A percentile compares a stretch with the other conserved stretches of the same genome.
Conservation (phyloP, 2,797 vertebrate genomes). For the Mormyrops attenuatus region DNA sequence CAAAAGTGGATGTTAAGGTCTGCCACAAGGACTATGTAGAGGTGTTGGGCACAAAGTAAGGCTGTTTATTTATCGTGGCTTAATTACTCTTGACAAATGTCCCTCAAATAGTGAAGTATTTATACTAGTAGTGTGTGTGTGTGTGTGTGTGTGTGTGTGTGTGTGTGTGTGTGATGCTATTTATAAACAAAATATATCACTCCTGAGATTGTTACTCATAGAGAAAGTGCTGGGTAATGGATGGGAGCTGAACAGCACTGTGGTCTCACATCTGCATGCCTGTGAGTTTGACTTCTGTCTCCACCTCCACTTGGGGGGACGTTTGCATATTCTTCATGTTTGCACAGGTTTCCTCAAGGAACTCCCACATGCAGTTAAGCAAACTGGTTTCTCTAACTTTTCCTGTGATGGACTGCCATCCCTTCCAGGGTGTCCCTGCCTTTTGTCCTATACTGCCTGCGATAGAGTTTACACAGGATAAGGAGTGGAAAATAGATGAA, state of each 20-base stretch:
- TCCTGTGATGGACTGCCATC: background rate
- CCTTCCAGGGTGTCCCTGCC: background rate
- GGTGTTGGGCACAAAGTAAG: constrained; percentile 58
- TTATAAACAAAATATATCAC: background rate
- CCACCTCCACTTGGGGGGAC: background rate
- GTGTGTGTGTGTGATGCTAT: background rate
- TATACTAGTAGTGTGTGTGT: background rate
- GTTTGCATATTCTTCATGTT: background rate
- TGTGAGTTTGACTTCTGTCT: background rate
- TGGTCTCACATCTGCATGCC: background rate
- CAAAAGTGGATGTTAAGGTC: constrained; percentile 45
- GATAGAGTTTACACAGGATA: background rate
- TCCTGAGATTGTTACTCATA: background rate
- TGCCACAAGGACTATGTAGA: constrained; percentile 71
- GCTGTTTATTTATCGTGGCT: background rate
- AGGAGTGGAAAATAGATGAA: background rate
- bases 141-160: no score
- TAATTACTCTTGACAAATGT: background rate
- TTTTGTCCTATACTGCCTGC: background rate
- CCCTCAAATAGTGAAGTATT: background rate
- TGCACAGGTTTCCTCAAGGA: background rate
- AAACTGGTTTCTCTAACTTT: background rate
- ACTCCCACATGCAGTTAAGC: background rate
- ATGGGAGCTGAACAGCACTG: background rate
- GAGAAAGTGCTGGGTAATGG: background rate